Base-by-base conservation (phyloP, 2,797 vertebrate genomes). In the Zalophus californianus region DNA sequence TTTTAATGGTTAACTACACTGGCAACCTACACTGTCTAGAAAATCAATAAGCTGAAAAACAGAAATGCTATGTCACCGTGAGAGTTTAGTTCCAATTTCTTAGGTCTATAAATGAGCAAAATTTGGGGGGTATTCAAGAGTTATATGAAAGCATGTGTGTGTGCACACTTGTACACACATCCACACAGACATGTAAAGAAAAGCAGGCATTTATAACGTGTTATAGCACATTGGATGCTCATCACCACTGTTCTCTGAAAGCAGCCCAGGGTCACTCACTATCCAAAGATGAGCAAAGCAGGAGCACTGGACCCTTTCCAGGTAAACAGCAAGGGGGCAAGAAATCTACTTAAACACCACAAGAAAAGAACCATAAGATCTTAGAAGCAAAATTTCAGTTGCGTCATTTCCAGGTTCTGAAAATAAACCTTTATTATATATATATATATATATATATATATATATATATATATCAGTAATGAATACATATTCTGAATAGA, bases 141-240 rank as follows among this genome's bases (percentile, higher is more conserved):
- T 29, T 23, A 27, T 7, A 11, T 29, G 52, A 62, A 35, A 75
- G 41, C 5, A 15, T 14, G 4, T 23, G 3, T 21, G 4, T 38
- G 5, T 1, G 4, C 3, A 35, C 7, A 52, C 1, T 9, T 11
- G 16, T 18, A 2, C 13, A 38, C 7, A 1, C 7, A 5, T 21
- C 1, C n/a, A 44, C 3, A 35, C 38, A 73, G 38, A 60, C 35
- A 41, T 1, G 5, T 12, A 23, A n/a, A 89, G 14, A 35, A 87
- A 64, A 35, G 18, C 54, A 29, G 9, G 20, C 16, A 3, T 8
- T 41, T 35, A 8, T 29, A 23, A 12, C 7, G 3, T 25, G 2
- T 50, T 10, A 13, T 1, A n/a, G 23, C n/a, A 38, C 13, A 60
- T 2, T 13, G 29, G 6, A 7, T 1, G 75, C 50, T 13, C 80